phyloP scores from a whole-genome alignment of 2,888 invertebrate species.

The Drosophila atripex region DNA sequence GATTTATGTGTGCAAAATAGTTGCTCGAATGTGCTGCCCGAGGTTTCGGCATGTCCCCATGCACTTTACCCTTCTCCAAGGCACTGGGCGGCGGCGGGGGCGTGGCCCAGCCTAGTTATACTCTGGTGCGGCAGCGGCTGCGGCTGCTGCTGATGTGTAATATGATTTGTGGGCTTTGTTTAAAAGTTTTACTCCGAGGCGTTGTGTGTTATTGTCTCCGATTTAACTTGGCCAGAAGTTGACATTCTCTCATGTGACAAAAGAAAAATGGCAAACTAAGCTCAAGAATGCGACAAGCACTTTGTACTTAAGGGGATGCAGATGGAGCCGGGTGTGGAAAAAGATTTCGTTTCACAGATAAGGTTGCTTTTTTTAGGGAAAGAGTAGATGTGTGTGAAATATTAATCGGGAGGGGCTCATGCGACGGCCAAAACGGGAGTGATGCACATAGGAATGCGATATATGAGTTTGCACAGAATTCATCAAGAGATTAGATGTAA shows the following conservation, averaged over 20 bases:
- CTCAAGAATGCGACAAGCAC: conserved; percentile 25
- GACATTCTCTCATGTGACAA: conserved; percentile 55
- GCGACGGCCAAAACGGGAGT: background rate
- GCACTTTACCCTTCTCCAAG: conserved; percentile 36
- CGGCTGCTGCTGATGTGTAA: conserved; percentile 33
- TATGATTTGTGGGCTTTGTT: conserved; percentile 67
- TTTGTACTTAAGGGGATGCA: conserved; percentile 7
- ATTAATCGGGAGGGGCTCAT: conserved; percentile 1
- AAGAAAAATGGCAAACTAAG: conserved; percentile 49
- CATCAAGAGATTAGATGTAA: too few relatives aligned
- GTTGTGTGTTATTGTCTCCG: conserved; percentile 37
- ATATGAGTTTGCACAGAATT: background rate
- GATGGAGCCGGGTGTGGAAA: background rate
- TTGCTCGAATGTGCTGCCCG: conserved; percentile 37
- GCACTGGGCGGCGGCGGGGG: conserved; percentile 8
- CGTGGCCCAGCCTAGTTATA: conserved; percentile 44
- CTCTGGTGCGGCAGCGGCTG: conserved; percentile 25
- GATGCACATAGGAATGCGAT: conserved; percentile 1
- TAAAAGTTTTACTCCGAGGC: conserved; percentile 59
- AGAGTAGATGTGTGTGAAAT: conserved; percentile 25
- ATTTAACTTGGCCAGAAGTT: conserved; percentile 46
- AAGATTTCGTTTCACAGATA: conserved; percentile 32
- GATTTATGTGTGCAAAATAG: conserved; percentile 75
- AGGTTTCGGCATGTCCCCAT: conserved; percentile 24
- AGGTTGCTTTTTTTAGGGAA: conserved; percentile 4